Evolutionary conservation across 2,888 invertebrate species (phyloP).

Genomic region (Allacma fusca): DNA sequence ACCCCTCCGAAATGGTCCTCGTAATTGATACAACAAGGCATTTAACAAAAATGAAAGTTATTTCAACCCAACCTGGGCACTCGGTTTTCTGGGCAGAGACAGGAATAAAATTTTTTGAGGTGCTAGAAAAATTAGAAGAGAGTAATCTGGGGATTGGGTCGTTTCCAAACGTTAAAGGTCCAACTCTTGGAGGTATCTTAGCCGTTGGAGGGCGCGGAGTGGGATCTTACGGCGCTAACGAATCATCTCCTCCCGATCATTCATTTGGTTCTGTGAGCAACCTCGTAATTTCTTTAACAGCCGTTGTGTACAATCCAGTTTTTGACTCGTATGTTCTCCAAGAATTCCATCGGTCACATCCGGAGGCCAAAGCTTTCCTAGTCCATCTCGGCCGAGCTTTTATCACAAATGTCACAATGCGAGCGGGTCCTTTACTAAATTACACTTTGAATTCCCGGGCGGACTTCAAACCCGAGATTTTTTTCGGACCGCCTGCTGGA

Average conservation of each 20-base stretch:
- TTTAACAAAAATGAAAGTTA: not conserved
- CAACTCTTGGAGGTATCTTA: not conserved
- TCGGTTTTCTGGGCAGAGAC: not conserved
- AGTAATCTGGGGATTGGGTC: not conserved
- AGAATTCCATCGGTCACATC: conserved; percentile 46
- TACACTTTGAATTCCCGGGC: not conserved
- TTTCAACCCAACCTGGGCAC: not conserved
- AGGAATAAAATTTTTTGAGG: not conserved
- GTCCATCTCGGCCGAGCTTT: conserved; percentile 19
- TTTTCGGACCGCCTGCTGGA: too few species aligned
- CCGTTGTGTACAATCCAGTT: conserved; percentile 45
- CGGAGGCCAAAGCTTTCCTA: conserved; percentile 46
- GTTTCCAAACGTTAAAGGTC: not conserved
- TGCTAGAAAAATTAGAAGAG: not conserved
- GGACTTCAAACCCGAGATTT: too few species aligned
- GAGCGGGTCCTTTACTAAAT: not conserved
- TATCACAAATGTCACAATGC: conserved; percentile 22
- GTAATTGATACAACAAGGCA: not conserved
- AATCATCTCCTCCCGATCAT: not conserved
- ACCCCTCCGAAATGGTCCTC: not conserved
- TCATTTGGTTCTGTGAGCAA: not conserved
- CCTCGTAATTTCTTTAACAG: conserved; percentile 47
- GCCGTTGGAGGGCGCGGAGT: not conserved
- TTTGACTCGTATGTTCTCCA: conserved; percentile 38
- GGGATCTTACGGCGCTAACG: not conserved